Conservation (phyloP, 2,113 vertebrate genomes). For the Phaethon lepturus region DNA sequence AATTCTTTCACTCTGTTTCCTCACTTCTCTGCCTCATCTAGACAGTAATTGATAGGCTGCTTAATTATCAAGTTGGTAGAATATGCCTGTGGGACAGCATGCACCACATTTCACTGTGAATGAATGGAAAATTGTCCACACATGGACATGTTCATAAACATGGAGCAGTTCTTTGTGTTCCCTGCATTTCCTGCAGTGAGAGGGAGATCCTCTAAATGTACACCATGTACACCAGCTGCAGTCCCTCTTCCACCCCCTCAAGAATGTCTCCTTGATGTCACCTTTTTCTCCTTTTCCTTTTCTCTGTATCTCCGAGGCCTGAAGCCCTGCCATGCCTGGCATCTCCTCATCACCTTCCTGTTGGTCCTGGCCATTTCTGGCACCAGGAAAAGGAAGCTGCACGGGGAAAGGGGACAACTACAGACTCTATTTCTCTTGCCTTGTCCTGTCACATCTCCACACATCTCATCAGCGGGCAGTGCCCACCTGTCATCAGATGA, state of each 20-base stretch:
- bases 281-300: background rate
- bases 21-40: rapidly evolving
- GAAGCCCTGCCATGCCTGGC: rapidly evolving
- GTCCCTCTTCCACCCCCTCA: background rate
- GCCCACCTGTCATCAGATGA: background rate
- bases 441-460: background rate
- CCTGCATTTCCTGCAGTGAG: background rate
- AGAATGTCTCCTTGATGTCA: background rate
- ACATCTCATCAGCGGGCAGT: background rate
- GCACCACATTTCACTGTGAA: background rate
- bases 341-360: background rate
- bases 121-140: background rate
- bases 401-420: too few relatives aligned
- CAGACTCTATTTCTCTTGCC: background rate
- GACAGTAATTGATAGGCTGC: background rate
- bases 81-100: background rate
- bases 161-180: background rate
- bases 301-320: background rate
- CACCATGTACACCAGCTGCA: background rate
- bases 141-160: background rate
- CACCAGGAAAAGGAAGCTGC: background rate
- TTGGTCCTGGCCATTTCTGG: background rate
- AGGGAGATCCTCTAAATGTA: background rate
- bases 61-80: background rate
- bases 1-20: background rate